These are phyloP conservation scores for Plebejus melissa DNA, from an alignment of 2,888 invertebrate species.

Conservation along the genomic window DNA sequence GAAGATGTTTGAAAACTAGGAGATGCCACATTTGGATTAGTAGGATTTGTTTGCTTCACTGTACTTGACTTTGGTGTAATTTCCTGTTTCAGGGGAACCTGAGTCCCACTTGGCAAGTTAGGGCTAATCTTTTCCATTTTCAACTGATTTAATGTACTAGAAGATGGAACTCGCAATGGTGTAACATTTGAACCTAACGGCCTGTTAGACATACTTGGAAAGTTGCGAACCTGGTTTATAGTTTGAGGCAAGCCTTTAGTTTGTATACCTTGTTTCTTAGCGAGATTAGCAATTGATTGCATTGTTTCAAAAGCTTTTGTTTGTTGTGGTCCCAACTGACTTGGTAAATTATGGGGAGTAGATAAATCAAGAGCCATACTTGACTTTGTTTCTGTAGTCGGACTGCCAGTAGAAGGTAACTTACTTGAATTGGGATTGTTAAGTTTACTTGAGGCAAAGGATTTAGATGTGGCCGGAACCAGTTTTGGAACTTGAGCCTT, in stretches of 20 bases:
- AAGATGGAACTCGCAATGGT: slow-evolving; percentile 59
- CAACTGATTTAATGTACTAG: slow-evolving; percentile 53
- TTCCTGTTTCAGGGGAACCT: slow-evolving; percentile 49
- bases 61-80: slow-evolving; percentile 49
- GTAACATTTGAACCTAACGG: slow-evolving; percentile 47
- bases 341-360: slow-evolving; percentile 66
- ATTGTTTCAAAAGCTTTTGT: slow-evolving; percentile 73
- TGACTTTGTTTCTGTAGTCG: slow-evolving; percentile 53
- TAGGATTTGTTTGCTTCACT: slow-evolving; percentile 47
- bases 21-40: slow-evolving; percentile 49
- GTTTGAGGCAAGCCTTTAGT: slow-evolving; percentile 52
- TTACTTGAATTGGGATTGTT: slow-evolving; percentile 51
- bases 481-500: slow-evolving; percentile 72
- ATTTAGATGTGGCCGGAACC: slow-evolving; percentile 65
- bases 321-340: slow-evolving; percentile 63
- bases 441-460: slow-evolving; percentile 59
- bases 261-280: slow-evolving; percentile 68
- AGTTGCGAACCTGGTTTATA: slow-evolving; percentile 55
- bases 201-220: slow-evolving; percentile 54
- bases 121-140: slow-evolving; percentile 57
- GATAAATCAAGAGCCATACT: slow-evolving; percentile 70
- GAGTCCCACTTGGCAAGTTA: slow-evolving; percentile 41
- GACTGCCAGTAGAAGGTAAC: slow-evolving; percentile 41
- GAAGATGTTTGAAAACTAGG: slow-evolving; percentile 52
- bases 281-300: slow-evolving; percentile 74